These are phyloP conservation scores for Lepidurus packardi DNA, from an alignment of 1,140 invertebrate species.

Conservation along the genomic window DNA sequence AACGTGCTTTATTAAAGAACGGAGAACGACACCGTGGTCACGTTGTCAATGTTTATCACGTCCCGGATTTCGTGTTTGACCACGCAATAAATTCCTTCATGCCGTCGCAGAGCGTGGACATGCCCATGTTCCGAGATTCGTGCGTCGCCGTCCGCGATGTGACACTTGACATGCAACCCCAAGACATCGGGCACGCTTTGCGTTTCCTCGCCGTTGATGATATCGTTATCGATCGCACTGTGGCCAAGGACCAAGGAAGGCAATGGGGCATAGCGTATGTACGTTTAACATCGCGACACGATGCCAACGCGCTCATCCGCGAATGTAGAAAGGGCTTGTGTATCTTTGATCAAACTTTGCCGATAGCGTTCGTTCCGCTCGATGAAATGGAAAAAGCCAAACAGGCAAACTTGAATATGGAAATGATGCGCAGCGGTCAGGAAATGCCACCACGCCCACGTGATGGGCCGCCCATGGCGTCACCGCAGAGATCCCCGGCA, in stretches of 20 bases:
- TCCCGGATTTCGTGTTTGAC: conserved; percentile 31
- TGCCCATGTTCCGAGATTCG: conserved; percentile 7
- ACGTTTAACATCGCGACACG: conserved; percentile 27
- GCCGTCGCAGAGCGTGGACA: conserved; percentile 12
- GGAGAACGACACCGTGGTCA: conserved; percentile 42
- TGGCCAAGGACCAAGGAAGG: neutral
- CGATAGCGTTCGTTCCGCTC: neutral
- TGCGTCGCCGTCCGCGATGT: conserved; percentile 31
- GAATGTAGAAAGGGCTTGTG: neutral
- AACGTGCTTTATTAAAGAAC: conserved; percentile 59
- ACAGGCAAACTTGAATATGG: neutral
- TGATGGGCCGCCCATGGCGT: neutral
- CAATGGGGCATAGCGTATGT: conserved; percentile 30
- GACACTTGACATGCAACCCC: conserved; percentile 21
- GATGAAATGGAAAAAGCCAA: conserved; percentile 25
- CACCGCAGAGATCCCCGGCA: neutral
- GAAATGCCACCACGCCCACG: neutral
- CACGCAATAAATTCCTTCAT: conserved; percentile 26
- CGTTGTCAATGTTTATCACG: conserved; percentile 18
- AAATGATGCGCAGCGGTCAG: neutral
- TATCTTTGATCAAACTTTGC: conserved; percentile 25
- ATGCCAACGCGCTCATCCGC: conserved; percentile 20
- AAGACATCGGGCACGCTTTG: conserved; percentile 24
- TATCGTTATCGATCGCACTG: conserved; percentile 25
- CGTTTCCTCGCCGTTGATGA: conserved; percentile 25